Conservation (phyloP, 2,888 invertebrate genomes). For the Esperia sulphurella region DNA sequence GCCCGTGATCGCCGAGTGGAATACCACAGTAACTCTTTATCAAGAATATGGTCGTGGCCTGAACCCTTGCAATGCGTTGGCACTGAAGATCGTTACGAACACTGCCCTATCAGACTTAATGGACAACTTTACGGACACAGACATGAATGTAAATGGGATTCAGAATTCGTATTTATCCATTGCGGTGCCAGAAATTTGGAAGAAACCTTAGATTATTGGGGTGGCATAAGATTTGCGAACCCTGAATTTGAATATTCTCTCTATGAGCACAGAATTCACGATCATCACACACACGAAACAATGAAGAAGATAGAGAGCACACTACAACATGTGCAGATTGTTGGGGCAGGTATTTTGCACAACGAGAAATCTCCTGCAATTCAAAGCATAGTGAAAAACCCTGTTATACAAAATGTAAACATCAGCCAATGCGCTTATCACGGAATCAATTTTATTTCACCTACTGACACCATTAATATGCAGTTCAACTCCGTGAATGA, state of each 20-base stretch:
- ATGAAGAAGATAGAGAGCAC: conserved; percentile 85
- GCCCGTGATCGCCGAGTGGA: conserved; percentile 92
- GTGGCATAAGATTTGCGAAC: conserved; percentile 95
- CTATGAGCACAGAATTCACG: conserved; percentile 90
- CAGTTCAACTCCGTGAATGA: conserved; percentile 86
- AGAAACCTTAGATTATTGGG: conserved; percentile 91
- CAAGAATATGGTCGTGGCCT: conserved; percentile 96
- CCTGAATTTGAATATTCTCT: conserved; percentile 93
- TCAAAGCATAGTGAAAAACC: conserved; percentile 93
- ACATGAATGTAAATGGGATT: conserved; percentile 93
- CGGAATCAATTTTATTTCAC: conserved; percentile 94
- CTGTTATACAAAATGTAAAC: conserved; percentile 88
- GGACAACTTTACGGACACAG: conserved; percentile 92
- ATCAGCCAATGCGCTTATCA: conserved; percentile 92
- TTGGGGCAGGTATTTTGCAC: conserved; percentile 96
- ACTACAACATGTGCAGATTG: conserved; percentile 88
- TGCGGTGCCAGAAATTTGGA: conserved; percentile 88
- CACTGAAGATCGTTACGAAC: conserved; percentile 86
- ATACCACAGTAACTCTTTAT: conserved; percentile 92
- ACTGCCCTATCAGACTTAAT: conserved; percentile 93
- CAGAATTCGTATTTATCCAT: conserved; percentile 94
- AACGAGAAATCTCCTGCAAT: conserved; percentile 96
- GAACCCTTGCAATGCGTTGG: conserved; percentile 93
- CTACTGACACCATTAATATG: conserved; percentile 88
- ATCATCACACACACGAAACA: conserved; percentile 87